Conservation (phyloP, 2,797 vertebrate species). For the Hypotaenidia philippensis region DNA sequence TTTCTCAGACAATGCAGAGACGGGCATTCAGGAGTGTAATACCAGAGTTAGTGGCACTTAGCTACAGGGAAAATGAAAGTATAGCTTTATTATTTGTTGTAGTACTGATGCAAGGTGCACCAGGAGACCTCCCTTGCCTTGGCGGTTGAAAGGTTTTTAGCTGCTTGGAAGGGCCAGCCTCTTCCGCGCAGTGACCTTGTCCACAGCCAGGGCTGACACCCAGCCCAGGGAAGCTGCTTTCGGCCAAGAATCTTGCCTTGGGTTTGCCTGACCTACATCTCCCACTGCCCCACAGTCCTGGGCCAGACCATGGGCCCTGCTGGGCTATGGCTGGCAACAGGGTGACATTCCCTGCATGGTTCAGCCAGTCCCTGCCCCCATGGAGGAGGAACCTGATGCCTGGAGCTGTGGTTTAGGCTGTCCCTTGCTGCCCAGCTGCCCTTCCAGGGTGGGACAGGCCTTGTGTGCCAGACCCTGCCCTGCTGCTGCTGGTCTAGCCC, state of each 20-base stretch:
- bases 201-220: neutral
- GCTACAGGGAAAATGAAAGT: neutral
- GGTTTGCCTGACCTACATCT: neutral
- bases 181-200: accelerated
- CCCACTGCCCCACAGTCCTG: neutral
- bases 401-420: neutral
- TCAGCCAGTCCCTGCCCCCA: neutral
- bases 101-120: neutral
- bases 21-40: neutral
- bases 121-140: neutral
- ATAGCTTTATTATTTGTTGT: neutral
- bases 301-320: too few species aligned
- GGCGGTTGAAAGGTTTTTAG: accelerated
- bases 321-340: accelerated
- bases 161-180: accelerated
- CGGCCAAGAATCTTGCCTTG: neutral
- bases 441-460: accelerated
- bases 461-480: neutral
- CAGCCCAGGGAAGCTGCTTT: neutral
- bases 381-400: too few species aligned
- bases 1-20: neutral
- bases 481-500: neutral
- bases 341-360: neutral
- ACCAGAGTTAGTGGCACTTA: neutral
- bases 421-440: accelerated